Percentiles rank a stretch among this genome's conserved stretches.
phyloP scores from a whole-genome alignment of 1,140 invertebrate species.

The Brachionus calyciflorus region DNA sequence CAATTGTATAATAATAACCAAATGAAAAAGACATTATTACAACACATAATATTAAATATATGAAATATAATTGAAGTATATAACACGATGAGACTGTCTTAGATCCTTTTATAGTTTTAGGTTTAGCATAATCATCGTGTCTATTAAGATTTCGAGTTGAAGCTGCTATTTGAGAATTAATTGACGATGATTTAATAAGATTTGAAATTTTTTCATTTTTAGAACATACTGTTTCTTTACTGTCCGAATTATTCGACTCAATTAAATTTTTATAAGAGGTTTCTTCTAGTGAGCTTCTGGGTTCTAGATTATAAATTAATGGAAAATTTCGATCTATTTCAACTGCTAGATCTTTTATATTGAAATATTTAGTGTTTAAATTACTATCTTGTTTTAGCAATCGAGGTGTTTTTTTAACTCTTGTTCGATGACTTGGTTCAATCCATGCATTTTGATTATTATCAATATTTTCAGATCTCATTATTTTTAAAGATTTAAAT shows the following conservation, averaged over 20 bases:
- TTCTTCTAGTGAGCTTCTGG: not conserved
- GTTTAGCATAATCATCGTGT: no score
- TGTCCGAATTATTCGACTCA: not conserved
- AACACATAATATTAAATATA: slow-evolving; percentile 10
- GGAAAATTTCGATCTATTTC: slow-evolving; percentile 18
- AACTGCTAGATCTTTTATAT: not conserved
- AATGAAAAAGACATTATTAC: slow-evolving; percentile 2
- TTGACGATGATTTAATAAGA: no score
- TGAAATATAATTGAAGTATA: slow-evolving; percentile 11
- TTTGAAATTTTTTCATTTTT: not conserved
- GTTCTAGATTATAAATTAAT: not conserved
- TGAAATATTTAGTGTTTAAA: not conserved
- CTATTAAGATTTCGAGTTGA: no score
- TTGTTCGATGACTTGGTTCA: no score
- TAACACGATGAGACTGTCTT: not conserved
- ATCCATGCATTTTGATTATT: no score
- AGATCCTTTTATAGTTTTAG: not conserved
- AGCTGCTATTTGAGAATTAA: no score
- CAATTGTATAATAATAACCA: not conserved
- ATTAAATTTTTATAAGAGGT: not conserved
- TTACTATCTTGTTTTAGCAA: not conserved
- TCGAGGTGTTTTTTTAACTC: not conserved
- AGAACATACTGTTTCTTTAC: not conserved
- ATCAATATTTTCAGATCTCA: no score
- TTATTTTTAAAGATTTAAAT: no score